Base-by-base conservation (phyloP, 2,113 vertebrate species). In the Microcebus jonahi region DNA sequence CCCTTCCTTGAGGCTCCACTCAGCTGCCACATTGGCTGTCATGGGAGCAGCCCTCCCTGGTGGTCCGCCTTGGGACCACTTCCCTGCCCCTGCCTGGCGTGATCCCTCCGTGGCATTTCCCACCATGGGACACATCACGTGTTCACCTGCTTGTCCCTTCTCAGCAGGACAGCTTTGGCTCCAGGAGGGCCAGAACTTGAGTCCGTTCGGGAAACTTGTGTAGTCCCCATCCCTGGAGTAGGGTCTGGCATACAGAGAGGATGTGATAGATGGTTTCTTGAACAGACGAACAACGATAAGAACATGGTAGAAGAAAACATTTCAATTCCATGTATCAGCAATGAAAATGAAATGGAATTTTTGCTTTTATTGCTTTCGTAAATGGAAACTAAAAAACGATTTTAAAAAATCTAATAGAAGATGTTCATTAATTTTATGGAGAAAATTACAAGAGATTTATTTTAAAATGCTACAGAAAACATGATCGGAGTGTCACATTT, bases 211-310 rank as follows among this genome's bases (percentile, higher is more conserved):
- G 23, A 25, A 0, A 3, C 27, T 23, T 34, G 9, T 25, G 36
- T 0, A 3, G 8, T 63, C 20, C 8, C 36, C 13, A 31, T 48
- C 21, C 34, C 61, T 8, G 73, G 29, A 65, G 17, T 0, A 5
- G 8, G 31, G 31, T 34, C 29, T n/a, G 5, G 11, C 39, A 27
- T 6, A 39, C 2, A 6, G 36, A 21, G 34, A 45, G 55, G 27
- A 27, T 13, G 20, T 27, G 3, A 17, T 2, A 25, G 8, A 0
- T 3, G 1, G 1, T 67, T 59, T 77, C 68, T 79, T 6, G 11
- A 14, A 34, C 68, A 83, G 17, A 39, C 1, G 6, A 17, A 68
- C 20, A 63, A 8, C 7, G 10, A 2, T 7, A 27, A 96, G 17
- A 45, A 75, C 6, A 3, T 27, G 10, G 31, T 8, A 57, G 12